phyloP scores from a whole-genome alignment of 2,888 invertebrate genomes.

The Pristionchus exspectatus region DNA sequence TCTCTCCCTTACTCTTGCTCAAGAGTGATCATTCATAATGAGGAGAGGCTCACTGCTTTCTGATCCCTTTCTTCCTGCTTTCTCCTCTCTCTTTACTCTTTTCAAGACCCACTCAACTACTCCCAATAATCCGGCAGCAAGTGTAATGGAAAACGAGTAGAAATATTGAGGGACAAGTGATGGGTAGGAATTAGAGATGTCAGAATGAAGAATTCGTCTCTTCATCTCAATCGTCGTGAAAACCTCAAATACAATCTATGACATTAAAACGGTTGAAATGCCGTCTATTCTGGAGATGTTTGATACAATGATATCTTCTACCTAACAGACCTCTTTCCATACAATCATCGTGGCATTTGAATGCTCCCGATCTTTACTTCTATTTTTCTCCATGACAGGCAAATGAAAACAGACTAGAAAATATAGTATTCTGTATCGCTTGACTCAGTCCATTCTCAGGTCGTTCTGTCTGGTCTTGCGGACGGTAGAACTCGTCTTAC shows the following conservation, averaged over 20 bases:
- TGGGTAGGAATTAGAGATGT: neutral
- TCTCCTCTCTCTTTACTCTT: neutral
- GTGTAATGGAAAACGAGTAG: constrained; percentile 13
- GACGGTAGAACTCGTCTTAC: too few relatives aligned
- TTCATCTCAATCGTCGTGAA: too few relatives aligned
- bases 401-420: too few relatives aligned
- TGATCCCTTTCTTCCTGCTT: neutral
- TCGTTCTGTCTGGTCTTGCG: too few relatives aligned
- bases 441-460: too few relatives aligned
- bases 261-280: neutral
- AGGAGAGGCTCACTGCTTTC: neutral
- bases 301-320: too few relatives aligned
- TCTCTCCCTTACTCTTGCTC: neutral
- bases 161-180: neutral
- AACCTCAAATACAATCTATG: neutral
- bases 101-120: neutral
- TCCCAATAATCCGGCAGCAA: constrained; percentile 3
- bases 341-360: neutral
- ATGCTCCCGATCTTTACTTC: neutral
- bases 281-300: too few relatives aligned
- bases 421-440: too few relatives aligned
- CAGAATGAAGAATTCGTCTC: neutral
- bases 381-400: neutral
- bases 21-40: neutral
- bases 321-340: neutral